Evolutionary conservation across 2,888 invertebrate genomes (phyloP).

Genomic region (Drosophila ezoana): DNA sequence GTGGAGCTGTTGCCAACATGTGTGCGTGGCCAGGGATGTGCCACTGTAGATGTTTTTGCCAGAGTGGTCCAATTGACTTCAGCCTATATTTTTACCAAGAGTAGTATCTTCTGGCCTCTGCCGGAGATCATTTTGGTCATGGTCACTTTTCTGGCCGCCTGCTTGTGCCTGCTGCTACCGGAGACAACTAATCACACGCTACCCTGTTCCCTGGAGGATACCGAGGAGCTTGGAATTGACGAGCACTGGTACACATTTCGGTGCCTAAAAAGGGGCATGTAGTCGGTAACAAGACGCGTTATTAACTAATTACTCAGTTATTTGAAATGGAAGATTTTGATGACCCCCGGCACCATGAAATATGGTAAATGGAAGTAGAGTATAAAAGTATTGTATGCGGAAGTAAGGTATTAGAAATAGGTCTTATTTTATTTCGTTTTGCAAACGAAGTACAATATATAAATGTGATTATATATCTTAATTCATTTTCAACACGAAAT

Average conservation of each 20-base stretch:
- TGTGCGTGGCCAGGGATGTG: slow-evolving; percentile 88
- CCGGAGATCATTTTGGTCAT: slow-evolving; percentile 87
- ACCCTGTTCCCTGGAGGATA: slow-evolving; percentile 87
- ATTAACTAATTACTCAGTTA: too few relatives aligned
- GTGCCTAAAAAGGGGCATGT: slow-evolving; percentile 71
- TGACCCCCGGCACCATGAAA: too few relatives aligned
- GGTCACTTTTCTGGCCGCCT: slow-evolving; percentile 86
- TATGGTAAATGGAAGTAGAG: too few relatives aligned
- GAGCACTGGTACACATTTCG: slow-evolving; percentile 86
- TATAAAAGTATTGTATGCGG: too few relatives aligned
- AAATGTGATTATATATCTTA: too few relatives aligned
- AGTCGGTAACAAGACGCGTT: slow-evolving; percentile 65
- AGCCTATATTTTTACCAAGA: slow-evolving; percentile 86
- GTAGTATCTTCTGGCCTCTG: slow-evolving; percentile 83
- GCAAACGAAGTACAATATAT: too few relatives aligned
- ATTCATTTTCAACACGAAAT: too few relatives aligned
- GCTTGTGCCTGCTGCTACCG: slow-evolving; percentile 87
- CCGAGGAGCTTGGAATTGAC: slow-evolving; percentile 87
- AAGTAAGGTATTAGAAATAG: too few relatives aligned
- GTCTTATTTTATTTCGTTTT: too few relatives aligned
- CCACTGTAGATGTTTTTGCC: slow-evolving; percentile 87
- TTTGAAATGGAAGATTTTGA: too few relatives aligned
- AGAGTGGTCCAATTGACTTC: slow-evolving; percentile 88
- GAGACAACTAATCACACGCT: slow-evolving; percentile 87
- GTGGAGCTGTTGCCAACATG: slow-evolving; percentile 88